These are phyloP conservation scores for Lysandra bellargus DNA, from an alignment of 2,888 invertebrate genomes.

Conservation along the genomic window DNA sequence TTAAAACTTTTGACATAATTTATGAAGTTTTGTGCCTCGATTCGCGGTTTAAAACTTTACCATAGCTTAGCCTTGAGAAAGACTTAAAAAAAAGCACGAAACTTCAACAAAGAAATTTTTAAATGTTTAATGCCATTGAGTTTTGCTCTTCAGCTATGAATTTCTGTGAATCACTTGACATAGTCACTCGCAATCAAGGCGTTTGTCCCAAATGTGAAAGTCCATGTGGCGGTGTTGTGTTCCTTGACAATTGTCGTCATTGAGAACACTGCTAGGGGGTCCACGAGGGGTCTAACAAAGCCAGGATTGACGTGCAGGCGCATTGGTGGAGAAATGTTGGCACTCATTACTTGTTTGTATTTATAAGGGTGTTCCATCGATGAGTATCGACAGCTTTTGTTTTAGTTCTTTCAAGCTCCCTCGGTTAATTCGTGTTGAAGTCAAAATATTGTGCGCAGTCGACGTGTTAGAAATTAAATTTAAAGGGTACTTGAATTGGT, in stretches of 20 bases:
- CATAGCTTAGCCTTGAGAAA: not conserved
- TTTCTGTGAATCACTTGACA: not conserved
- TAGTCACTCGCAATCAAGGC: not conserved
- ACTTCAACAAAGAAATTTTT: no score
- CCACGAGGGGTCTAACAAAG: not conserved
- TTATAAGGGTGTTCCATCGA: conserved; percentile 19
- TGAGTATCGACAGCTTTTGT: conserved; percentile 26
- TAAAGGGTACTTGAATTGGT: not conserved
- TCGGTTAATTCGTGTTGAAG: not conserved
- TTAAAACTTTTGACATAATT: no score
- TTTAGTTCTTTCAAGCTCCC: conserved; percentile 9
- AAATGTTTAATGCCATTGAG: no score
- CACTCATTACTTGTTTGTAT: conserved; percentile 23
- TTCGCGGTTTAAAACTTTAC: no score
- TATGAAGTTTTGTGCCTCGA: no score
- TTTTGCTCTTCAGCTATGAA: not conserved
- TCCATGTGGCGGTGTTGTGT: conserved; percentile 14
- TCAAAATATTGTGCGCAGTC: conserved; percentile 11
- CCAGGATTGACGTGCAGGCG: conserved; percentile 31
- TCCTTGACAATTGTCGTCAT: conserved; percentile 24
- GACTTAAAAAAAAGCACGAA: not conserved
- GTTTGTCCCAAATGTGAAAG: not conserved
- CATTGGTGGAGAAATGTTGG: conserved; percentile 32
- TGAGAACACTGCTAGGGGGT: conserved; percentile 12
- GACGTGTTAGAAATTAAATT: conserved; percentile 5